Conservation (phyloP, 2,113 vertebrate species). For the Aptenodytes forsteri region DNA sequence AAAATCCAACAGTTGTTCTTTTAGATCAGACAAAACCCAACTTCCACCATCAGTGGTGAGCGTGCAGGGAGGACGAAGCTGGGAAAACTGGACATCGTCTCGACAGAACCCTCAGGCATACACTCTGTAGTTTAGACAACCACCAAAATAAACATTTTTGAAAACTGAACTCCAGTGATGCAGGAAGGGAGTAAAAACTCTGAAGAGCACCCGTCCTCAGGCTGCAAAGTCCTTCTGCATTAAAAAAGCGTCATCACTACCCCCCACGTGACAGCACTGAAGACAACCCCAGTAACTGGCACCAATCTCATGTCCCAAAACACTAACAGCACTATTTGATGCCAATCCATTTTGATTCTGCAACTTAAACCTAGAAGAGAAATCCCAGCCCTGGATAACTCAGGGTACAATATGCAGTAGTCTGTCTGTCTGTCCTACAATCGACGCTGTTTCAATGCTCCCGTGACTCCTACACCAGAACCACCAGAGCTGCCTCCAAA, state of each 20-base stretch:
- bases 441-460: fast-evolving
- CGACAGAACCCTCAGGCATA: fast-evolving
- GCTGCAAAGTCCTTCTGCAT: not conserved
- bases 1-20: not conserved
- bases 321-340: fast-evolving
- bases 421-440: not conserved
- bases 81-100: not conserved
- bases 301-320: not conserved
- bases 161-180: not conserved
- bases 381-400: not conserved
- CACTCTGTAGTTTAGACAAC: fast-evolving
- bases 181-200: not conserved
- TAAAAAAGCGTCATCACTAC: not conserved
- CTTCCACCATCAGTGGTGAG: fast-evolving
- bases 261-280: fast-evolving
- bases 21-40: not conserved
- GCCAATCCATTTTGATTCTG: not conserved
- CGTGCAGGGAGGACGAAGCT: not conserved
- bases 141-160: not conserved
- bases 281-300: not conserved
- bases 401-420: fast-evolving
- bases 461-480: fast-evolving
- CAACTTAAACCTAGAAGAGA: not conserved
- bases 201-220: not conserved
- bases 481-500: not conserved